phyloP scores from a whole-genome alignment of 2,113 vertebrate species.

The Brachionichthys hirsutus region DNA sequence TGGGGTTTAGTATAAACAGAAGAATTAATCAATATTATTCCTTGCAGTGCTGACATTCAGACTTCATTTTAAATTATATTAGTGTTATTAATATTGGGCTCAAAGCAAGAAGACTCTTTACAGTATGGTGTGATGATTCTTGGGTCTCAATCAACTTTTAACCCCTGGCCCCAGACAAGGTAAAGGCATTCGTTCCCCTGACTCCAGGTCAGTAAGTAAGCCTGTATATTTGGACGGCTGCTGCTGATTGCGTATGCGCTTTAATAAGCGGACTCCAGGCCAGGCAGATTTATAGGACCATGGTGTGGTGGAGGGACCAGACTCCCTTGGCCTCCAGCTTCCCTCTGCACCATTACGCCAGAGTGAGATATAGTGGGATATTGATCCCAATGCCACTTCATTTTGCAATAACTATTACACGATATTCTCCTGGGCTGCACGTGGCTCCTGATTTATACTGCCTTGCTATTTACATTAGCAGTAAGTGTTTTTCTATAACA shows the following conservation, averaged over 20 bases:
- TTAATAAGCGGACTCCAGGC: conserved; percentile 88
- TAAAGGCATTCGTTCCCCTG: conserved; percentile 62
- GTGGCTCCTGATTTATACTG: conserved; percentile 80
- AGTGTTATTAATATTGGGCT: conserved; percentile 26
- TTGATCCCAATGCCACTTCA: conserved; percentile 98
- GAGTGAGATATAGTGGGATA: conserved; percentile 96
- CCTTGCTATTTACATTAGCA: conserved; percentile 83
- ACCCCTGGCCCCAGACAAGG: conserved; percentile 61
- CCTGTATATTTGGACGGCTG: conserved; percentile 74
- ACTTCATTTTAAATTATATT: conserved; percentile 25
- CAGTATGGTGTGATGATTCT: conserved; percentile 28
- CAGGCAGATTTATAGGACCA: conserved; percentile 94
- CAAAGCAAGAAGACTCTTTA: too few relatives aligned
- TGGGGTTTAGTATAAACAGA: conserved; percentile 1
- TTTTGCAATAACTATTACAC: conserved; percentile 98
- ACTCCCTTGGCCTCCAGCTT: conserved; percentile 96
- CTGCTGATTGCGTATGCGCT: conserved; percentile 91
- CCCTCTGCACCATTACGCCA: conserved; percentile 91
- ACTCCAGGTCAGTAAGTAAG: conserved; percentile 69
- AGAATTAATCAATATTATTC: conserved; percentile 1
- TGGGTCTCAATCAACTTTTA: conserved; percentile 56
- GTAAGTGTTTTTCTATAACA: conserved; percentile 82
- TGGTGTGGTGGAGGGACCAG: conserved; percentile 92
- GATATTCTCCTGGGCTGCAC: conserved; percentile 75
- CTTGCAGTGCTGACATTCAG: conserved; percentile 12